Evolutionary conservation across 2,888 invertebrate species (phyloP), one percentile per base, ranked within the genome.

Genomic region (Biston betularia): DNA sequence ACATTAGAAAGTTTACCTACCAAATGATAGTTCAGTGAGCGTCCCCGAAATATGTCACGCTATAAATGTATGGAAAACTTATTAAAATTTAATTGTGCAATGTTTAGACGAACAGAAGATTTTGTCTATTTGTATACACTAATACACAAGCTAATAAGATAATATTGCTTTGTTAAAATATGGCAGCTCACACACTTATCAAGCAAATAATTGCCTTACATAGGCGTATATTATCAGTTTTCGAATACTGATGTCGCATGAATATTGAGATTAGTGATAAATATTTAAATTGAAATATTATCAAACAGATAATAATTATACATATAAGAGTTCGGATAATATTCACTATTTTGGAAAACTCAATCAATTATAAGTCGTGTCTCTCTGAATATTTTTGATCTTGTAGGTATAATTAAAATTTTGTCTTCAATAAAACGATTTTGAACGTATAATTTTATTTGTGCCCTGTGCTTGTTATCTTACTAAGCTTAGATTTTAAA

Each of bases 111-210:
- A 52, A 52, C 35, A 35, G 8, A 52, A 52, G n/a, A 53, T 53
- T 53, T 38, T 53, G n/a, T 53, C 34, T 12, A 7, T 12, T 34
- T 10, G 40, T 6, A 15, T 35, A 38, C 14, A 40, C 40, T 53
- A 53, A 72, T 46, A 40, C 52, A 52, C 49, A 14, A 70, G 73
- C 40, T 68, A 40, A 46, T 33, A 55, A 57, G 77, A 44, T 55
- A 42, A 12, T 44, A 44, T 38, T 61, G 44, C 53, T 64, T 63
- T 57, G 33, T 14, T 53, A 56, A 55, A 55, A n/a, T 62, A 63
- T 74, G 71, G 72, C 69, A 70, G 46, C 14, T 38, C 46, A 52
- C 44, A 24, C 57, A 53, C 14, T 53, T 40, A 53, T 53, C 40
- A 38, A 53, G 53, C 38, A 53, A 53, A 53, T 53, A 40, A 40